These are phyloP conservation scores for Cistogaster globosa DNA, from an alignment of 2,888 invertebrate genomes.

Conservation along the genomic window DNA sequence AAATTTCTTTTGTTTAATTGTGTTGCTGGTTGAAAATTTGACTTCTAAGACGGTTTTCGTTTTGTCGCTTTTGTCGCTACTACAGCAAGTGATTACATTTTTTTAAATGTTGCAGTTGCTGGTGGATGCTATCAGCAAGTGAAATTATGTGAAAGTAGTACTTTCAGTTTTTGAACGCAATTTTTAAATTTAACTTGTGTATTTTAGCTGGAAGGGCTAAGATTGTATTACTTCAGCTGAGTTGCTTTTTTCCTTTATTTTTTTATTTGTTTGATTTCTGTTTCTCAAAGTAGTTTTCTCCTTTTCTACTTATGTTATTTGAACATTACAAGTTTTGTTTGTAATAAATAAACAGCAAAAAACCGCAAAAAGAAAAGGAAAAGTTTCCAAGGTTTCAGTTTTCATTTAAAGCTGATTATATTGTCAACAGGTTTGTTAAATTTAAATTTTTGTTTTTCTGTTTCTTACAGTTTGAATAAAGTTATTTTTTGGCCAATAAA, in stretches of 20 bases:
- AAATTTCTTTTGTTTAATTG: conserved; percentile 55
- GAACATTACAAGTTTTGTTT: conserved; percentile 31
- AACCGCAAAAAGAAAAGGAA: conserved; percentile 8
- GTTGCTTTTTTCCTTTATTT: conserved; percentile 18
- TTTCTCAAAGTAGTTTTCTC: neutral
- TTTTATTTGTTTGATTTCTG: conserved; percentile 8
- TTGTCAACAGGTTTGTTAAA: conserved; percentile 67
- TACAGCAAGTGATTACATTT: neutral
- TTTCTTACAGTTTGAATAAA: conserved; percentile 18
- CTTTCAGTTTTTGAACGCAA: conserved; percentile 46
- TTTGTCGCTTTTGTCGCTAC: conserved; percentile 36
- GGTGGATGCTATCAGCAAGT: conserved; percentile 65
- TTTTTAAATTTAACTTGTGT: conserved; percentile 13
- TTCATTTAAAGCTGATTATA: conserved; percentile 68
- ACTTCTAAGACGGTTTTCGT: conserved; percentile 58
- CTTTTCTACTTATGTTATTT: conserved; percentile 20
- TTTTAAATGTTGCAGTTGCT: conserved; percentile 27
- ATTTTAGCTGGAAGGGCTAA: conserved; percentile 57
- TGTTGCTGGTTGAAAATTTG: conserved; percentile 36
- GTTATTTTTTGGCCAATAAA: neutral
- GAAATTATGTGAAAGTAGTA: conserved; percentile 70
- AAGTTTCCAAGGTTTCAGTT: conserved; percentile 55
- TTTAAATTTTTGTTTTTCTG: conserved; percentile 21
- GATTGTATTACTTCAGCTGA: conserved; percentile 45
- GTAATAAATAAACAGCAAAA: too few species aligned